Conservation (phyloP, 1,140 invertebrate genomes). For the Augochlora pura region DNA sequence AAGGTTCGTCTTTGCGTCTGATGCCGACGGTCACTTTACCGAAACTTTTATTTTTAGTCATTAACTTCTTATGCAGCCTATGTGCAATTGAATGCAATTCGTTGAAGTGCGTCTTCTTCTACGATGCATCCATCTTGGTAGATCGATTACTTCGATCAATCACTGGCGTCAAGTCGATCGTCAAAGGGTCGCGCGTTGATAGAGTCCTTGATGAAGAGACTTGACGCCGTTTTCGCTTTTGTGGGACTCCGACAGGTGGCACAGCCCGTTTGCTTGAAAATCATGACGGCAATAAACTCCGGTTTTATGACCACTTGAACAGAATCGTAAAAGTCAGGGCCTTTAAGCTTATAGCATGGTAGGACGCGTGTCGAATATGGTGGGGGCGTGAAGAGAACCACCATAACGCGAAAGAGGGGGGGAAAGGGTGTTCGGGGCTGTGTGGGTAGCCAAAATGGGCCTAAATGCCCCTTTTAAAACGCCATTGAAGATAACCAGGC, state of each 20-base stretch:
- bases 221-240: conserved; percentile 71
- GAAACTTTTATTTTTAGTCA: too few species aligned
- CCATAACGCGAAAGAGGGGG: conserved; percentile 52
- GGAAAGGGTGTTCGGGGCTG: conserved; percentile 47
- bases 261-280: conserved; percentile 79
- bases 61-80: too few species aligned
- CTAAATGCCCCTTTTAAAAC: conserved; percentile 77
- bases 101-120: too few species aligned
- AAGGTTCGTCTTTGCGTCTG: neutral
- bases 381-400: conserved; percentile 75
- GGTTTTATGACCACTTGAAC: conserved; percentile 81
- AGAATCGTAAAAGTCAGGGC: conserved; percentile 81
- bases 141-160: neutral
- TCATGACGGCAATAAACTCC: conserved; percentile 81
- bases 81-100: too few species aligned
- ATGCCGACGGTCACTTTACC: too few species aligned
- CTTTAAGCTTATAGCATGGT: conserved; percentile 77
- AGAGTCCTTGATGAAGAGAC: conserved; percentile 55
- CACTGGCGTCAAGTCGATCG: neutral
- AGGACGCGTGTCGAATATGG: conserved; percentile 80
- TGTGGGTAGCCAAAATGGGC: conserved; percentile 75
- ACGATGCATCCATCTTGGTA: neutral
- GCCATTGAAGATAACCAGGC: conserved; percentile 72
- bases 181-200: conserved; percentile 37
- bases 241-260: conserved; percentile 80